Percentiles rank a stretch among this genome's conserved stretches.
Conservation (phyloP, 2,113 vertebrate species). For the Vombatus ursinus region DNA sequence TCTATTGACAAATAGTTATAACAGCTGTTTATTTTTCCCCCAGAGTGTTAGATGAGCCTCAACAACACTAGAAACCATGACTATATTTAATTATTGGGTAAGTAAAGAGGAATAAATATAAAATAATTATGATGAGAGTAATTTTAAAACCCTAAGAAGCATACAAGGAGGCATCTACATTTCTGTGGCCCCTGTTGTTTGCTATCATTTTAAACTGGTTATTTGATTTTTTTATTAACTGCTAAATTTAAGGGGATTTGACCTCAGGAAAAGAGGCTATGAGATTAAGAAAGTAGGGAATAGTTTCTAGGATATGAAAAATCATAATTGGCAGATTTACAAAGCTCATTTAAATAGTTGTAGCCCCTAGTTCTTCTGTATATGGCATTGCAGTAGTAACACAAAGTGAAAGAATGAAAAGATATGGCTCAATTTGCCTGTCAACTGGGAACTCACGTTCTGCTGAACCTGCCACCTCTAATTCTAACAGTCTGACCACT, state of each 20-base stretch:
- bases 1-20: not conserved
- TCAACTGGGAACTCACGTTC: not conserved
- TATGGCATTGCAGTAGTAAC: not conserved
- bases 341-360: not conserved
- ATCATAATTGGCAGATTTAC: conserved; percentile 2
- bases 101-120: not conserved
- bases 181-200: conserved; percentile 9
- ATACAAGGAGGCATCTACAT: not conserved
- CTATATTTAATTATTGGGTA: not conserved
- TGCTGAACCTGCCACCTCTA: not conserved
- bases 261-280: not conserved
- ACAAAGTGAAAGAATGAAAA: conserved; percentile 19
- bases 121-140: not conserved
- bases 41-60: not conserved
- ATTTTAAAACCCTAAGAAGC: conserved; percentile 7
- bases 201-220: not conserved
- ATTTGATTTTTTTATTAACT: not conserved
- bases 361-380: not conserved
- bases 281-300: not conserved
- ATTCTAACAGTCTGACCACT: conserved; percentile 18
- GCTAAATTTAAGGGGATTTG: not conserved
- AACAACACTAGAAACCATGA: not conserved
- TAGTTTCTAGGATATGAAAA: not conserved
- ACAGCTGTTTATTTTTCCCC: not conserved
- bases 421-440: not conserved